Evolutionary conservation across 2,888 invertebrate species (phyloP).

Genomic region (Teleiodes luculella): DNA sequence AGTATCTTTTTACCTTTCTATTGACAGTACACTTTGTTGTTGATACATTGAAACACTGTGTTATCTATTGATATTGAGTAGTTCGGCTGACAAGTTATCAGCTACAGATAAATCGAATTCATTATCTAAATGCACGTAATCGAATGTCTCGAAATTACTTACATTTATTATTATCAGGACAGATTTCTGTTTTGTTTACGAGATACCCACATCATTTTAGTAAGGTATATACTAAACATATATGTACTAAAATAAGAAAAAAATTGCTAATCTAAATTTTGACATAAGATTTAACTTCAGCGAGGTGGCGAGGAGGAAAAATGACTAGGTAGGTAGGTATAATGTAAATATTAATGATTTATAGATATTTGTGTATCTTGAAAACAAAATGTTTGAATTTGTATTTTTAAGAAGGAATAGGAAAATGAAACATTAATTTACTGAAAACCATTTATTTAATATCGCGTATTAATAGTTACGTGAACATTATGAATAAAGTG

Average conservation of each 20-base stretch:
- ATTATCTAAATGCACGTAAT: conserved; percentile 13
- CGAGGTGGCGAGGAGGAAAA: no score
- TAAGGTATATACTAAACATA: no score
- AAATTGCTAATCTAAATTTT: no score
- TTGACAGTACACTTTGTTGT: conserved; percentile 44
- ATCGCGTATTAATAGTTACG: conserved; percentile 57
- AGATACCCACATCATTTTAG: neutral
- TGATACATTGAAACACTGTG: conserved; percentile 42
- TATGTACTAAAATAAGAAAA: no score
- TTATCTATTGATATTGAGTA: conserved; percentile 34
- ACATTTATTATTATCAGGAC: neutral
- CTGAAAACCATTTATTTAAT: conserved; percentile 66
- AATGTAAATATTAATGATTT: no score
- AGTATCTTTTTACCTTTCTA: conserved; percentile 9
- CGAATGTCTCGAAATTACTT: neutral
- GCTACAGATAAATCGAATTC: conserved; percentile 33
- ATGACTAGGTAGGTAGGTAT: neutral
- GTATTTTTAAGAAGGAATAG: no score
- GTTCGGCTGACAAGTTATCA: conserved; percentile 26
- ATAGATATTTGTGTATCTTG: no score
- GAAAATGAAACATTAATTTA: conserved; percentile 44
- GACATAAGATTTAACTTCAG: no score
- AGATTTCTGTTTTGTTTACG: no score
- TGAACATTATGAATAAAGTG: conserved; percentile 65
- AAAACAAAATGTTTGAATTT: no score